phyloP scores from a whole-genome alignment of 1,140 invertebrate genomes.

The Episyrphus balteatus region DNA sequence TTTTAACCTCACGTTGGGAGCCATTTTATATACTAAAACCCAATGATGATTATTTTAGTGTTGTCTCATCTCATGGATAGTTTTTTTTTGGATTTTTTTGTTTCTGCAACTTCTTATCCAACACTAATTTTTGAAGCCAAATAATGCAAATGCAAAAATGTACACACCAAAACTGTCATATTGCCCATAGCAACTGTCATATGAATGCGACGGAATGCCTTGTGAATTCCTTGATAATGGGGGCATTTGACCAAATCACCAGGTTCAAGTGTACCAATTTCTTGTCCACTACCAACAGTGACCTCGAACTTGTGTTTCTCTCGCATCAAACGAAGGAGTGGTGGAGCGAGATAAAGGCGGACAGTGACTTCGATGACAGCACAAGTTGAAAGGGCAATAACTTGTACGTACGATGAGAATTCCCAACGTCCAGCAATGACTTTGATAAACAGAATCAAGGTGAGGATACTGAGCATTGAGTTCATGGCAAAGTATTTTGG shows the following conservation, averaged over 20 bases:
- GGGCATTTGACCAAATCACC: slow-evolving; percentile 51
- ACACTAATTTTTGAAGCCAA: slow-evolving; percentile 47
- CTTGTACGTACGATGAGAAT: slow-evolving; percentile 38
- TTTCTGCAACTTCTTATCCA: slow-evolving; percentile 13
- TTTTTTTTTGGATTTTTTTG: no score
- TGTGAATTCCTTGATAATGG: slow-evolving; percentile 52
- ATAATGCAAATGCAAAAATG: slow-evolving; percentile 56
- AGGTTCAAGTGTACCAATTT: slow-evolving; percentile 50
- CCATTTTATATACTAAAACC: no score
- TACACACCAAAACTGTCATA: slow-evolving; percentile 53
- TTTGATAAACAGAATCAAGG: slow-evolving; percentile 55
- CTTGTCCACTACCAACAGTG: slow-evolving; percentile 56
- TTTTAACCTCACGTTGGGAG: no score
- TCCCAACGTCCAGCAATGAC: slow-evolving; percentile 30
- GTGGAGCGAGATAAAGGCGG: slow-evolving; percentile 54
- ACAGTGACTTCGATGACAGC: slow-evolving; percentile 53
- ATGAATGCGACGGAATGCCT: slow-evolving; percentile 51
- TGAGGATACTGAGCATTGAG: slow-evolving; percentile 57
- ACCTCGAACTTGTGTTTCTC: slow-evolving; percentile 52
- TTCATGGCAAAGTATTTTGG: slow-evolving; percentile 74
- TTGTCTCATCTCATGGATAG: no score
- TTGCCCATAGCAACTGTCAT: slow-evolving; percentile 58
- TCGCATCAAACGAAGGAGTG: slow-evolving; percentile 47
- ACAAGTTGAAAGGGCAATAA: slow-evolving; percentile 44
- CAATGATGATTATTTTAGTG: no score